Percentiles rank a stretch among this genome's conserved stretches.
Conservation (phyloP, 2,797 vertebrate genomes). For the Chloroceryle inda region DNA sequence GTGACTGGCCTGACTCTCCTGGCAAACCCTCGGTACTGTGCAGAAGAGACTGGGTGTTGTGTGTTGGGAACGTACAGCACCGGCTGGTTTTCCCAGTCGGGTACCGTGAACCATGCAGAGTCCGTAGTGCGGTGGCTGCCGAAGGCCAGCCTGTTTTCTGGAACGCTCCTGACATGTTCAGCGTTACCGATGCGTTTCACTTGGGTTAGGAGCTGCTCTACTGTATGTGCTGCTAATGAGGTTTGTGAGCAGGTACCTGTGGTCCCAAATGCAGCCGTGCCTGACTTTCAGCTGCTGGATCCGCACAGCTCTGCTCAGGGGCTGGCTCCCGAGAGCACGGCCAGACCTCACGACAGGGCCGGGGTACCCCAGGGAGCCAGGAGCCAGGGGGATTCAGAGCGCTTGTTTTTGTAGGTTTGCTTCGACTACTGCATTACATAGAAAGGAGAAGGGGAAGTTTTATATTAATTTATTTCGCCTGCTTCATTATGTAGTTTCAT, state of each 20-base stretch:
- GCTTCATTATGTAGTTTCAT: constrained; percentile 80
- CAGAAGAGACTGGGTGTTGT: not conserved
- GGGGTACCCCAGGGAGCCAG: not conserved
- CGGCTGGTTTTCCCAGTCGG: accelerated
- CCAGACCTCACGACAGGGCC: accelerated
- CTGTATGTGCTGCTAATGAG: not conserved
- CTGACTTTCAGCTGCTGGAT: not conserved
- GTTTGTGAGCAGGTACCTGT: not conserved
- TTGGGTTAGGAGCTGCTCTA: not conserved
- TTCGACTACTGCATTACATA: not conserved
- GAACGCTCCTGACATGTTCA: accelerated
- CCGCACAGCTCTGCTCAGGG: accelerated
- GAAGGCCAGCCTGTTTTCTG: not conserved
- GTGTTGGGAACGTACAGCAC: accelerated
- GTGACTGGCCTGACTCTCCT: not conserved
- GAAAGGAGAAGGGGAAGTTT: constrained; percentile 2
- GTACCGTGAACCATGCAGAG: accelerated
- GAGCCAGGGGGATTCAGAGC: not conserved
- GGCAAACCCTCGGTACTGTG: not conserved
- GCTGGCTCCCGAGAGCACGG: not conserved
- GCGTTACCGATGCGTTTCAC: not conserved
- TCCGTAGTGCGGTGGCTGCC: not conserved
- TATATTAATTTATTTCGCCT: constrained; percentile 76
- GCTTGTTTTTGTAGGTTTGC: not conserved
- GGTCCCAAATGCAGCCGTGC: not conserved